These are phyloP conservation scores for Cyanoliseus patagonus DNA, from an alignment of 2,113 vertebrate species.

Conservation along the genomic window DNA sequence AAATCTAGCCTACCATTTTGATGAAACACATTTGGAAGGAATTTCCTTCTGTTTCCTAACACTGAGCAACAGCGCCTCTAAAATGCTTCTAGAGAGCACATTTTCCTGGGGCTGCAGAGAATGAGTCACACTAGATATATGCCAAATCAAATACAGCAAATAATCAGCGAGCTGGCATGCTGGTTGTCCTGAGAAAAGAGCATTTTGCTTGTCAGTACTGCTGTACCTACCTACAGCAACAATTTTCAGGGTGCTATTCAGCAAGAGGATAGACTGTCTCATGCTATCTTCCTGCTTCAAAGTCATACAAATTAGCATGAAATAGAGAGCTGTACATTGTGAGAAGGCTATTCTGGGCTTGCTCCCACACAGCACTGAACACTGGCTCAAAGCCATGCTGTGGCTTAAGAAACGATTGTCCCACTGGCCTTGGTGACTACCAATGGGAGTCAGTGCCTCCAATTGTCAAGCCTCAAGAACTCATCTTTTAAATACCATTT, in stretches of 20 bases:
- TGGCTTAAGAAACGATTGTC: not conserved
- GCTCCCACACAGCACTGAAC: accelerated
- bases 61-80: not conserved
- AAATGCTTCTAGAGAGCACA: slow-evolving; percentile 7
- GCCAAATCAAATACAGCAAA: slow-evolving; percentile 14
- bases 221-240: not conserved
- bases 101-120: slow-evolving; percentile 13
- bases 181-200: slow-evolving; percentile 18
- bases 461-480: not conserved
- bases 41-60: slow-evolving; percentile 9
- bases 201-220: not conserved
- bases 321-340: not conserved
- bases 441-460: not conserved
- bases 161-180: not conserved
- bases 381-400: not conserved
- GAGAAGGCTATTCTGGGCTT: not conserved
- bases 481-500: not conserved
- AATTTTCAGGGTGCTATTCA: slow-evolving; percentile 1
- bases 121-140: not conserved
- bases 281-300: not conserved
- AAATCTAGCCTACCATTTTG: not conserved
- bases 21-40: not conserved
- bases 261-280: not conserved
- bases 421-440: not conserved
- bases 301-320: not conserved